Evolutionary conservation across 2,797 vertebrate genomes (phyloP), one percentile per base, ranked within the genome.

Genomic region (Ptychadena robeensis): DNA sequence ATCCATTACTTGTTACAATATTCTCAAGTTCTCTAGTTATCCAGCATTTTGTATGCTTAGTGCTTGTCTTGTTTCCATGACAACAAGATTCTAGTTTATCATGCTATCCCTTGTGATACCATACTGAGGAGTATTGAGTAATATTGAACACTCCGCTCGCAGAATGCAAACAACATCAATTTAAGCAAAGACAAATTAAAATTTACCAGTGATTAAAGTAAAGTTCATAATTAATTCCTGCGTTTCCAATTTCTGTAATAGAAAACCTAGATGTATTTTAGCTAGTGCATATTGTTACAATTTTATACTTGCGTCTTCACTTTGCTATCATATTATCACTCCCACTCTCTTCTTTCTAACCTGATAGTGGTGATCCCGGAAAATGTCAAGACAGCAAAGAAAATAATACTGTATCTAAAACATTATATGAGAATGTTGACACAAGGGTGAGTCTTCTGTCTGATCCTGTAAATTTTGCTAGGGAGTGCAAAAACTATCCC

Each of bases 21-120:
- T 78, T 79, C 76, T 79, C 68, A 18, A 38, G 61, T 80, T 80
- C 68, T 40, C 38, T 71, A 63, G 68, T 57, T 64, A 80, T 72
- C 30, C 30, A 48, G 57, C 22, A 64, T 72, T 71, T 80, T 72
- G 79, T 80, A 80, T 73, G 79, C 79, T 80, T 53, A 64, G 27
- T 65, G 79, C 79, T 80, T 80, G 53, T 80, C 79, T 72, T 80
- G 79, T 80, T 80, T 72, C 79, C 59, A 80, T 80, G 59, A 64
- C 79, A 64, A 80, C 79, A 63, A 64, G 79, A 64, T 72, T 80
- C 79, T 65, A 40, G 79, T 80, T 80, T 80, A 80, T 73, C 67
- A 80, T 73, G 15, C 37, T 72, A 64, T 71, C 78, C 67, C 67
- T 40, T 64, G 57, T 80, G 79, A 63, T 71, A 34, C 35, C 71